Percentiles rank a stretch among this genome's conserved stretches.
Conservation (phyloP, 37 sponge, comb jelly and placozoan genomes). For the Beroe ovata region DNA sequence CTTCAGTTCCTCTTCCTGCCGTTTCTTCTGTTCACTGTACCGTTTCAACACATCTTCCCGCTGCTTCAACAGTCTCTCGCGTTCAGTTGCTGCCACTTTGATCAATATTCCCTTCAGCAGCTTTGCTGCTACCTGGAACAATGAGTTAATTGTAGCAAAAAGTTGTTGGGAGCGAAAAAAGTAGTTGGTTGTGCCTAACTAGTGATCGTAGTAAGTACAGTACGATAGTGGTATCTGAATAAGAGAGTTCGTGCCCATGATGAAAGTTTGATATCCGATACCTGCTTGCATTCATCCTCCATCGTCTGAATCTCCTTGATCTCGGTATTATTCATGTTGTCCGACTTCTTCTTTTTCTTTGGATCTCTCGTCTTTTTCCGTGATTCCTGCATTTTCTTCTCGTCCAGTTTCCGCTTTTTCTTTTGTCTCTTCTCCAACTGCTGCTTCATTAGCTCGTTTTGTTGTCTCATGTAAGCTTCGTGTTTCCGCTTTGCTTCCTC, state of each 20-base stretch:
- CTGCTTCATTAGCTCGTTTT: slow-evolving; percentile 62
- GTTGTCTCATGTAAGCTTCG: slow-evolving; percentile 67
- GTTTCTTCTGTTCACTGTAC: slow-evolving; percentile 49
- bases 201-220: no score
- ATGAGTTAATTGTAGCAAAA: no score
- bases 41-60: slow-evolving; percentile 42
- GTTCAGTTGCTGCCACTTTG: slow-evolving; percentile 26
- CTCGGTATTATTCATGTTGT: slow-evolving; percentile 3
- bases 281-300: slow-evolving; percentile 65
- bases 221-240: no score
- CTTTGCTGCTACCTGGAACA: slow-evolving; percentile 51
- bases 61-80: slow-evolving; percentile 36
- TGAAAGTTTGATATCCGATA: no score
- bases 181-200: no score
- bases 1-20: slow-evolving; percentile 50
- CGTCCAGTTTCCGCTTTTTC: slow-evolving; percentile 54
- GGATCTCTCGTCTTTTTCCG: not conserved
- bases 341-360: slow-evolving; percentile 12
- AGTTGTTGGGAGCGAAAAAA: no score
- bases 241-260: no score
- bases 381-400: slow-evolving; percentile 43
- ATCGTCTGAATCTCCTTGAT: slow-evolving; percentile 34
- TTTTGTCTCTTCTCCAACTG: slow-evolving; percentile 49
- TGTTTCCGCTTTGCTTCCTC: slow-evolving; percentile 66
- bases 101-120: slow-evolving; percentile 25